Conservation (phyloP, 1,140 invertebrate genomes). For the Lycorma delicatula region DNA sequence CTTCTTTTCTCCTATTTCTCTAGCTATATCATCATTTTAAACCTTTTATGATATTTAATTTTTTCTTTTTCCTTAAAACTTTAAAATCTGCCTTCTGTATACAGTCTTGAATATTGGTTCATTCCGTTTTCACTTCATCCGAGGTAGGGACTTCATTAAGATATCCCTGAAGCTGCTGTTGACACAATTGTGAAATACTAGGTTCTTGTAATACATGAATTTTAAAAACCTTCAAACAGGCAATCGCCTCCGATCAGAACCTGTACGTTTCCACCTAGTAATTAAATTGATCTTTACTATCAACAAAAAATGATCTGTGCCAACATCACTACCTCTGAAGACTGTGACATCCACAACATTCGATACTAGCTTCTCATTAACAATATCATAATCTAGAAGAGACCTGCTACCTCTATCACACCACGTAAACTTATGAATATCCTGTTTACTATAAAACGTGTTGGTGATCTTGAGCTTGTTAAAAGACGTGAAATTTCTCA, state of each 20-base stretch:
- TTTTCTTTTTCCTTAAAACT: not conserved
- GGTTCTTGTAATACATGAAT: constrained; percentile 1
- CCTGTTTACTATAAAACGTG: not conserved
- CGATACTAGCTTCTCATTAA: not conserved
- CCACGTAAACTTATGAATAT: not conserved
- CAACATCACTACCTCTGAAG: not conserved
- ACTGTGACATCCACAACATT: not conserved
- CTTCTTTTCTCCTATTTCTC: not conserved
- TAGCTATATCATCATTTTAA: not conserved
- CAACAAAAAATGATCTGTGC: not conserved
- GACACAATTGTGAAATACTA: not conserved
- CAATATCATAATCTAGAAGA: not conserved
- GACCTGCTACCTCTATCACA: not conserved
- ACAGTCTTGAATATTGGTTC: not conserved
- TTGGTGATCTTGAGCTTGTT: not conserved
- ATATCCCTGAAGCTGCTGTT: not conserved
- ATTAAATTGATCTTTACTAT: not conserved
- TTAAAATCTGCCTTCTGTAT: not conserved
- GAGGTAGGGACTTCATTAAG: not conserved
- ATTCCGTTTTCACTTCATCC: not conserved
- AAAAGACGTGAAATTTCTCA: not conserved
- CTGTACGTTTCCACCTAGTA: not conserved
- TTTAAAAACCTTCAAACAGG: not conserved
- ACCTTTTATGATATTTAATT: not conserved
- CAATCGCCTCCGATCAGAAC: not conserved